Base-by-base conservation (phyloP, 2,797 vertebrate species). In the Syngnathus acus region DNA sequence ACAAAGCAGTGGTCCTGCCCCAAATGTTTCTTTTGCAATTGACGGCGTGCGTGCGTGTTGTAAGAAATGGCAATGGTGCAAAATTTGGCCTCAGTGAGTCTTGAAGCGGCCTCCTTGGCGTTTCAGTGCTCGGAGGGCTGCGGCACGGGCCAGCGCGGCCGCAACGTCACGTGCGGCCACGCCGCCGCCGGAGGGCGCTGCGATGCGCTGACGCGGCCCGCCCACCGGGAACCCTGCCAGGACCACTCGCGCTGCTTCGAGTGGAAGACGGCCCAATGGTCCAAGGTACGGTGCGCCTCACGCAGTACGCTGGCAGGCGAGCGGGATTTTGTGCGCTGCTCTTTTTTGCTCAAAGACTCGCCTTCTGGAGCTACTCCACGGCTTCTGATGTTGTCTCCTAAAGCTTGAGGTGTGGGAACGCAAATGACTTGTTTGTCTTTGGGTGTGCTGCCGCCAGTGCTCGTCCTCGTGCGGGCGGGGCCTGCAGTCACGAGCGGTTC, bases 211-310 rank as follows among this genome's bases (percentile, higher is more conserved):
- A 93, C 89, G 5, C 89, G 90, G 70, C 97, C 96, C 0, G 80
- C 81, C 26, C 89, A 91, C 0, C 90, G 94, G 80, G 95, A 97
- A 57, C 78, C 82, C 1, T 98, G 97, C 0, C 93, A 95, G 75
- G 94, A 98, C 80, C 89, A 92, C 81, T 94, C 94, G 0, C 91
- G 89, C 74, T 99, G 97, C 74, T 97, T 94, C 0, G 95, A 96
- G 66, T 99, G 97, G 97, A 96, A 93, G 82, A 98, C 94, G 0
- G 96, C 96, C n/a, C 95, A 95, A 38, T 99, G 96, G 96, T 98
- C 96, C 54, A 97, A 96, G 94, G 94, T 96, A 85, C n/a, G 19
- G 32, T 32, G 32, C 32, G 32, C 32, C 4, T 32, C 32, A 32
- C 32, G 32, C 32, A 32, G 32, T 32, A 32, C 32, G 32, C 32